Evolutionary conservation across 2,797 vertebrate genomes (phyloP).

Genomic region (Lepilemur ruficaudatus): DNA sequence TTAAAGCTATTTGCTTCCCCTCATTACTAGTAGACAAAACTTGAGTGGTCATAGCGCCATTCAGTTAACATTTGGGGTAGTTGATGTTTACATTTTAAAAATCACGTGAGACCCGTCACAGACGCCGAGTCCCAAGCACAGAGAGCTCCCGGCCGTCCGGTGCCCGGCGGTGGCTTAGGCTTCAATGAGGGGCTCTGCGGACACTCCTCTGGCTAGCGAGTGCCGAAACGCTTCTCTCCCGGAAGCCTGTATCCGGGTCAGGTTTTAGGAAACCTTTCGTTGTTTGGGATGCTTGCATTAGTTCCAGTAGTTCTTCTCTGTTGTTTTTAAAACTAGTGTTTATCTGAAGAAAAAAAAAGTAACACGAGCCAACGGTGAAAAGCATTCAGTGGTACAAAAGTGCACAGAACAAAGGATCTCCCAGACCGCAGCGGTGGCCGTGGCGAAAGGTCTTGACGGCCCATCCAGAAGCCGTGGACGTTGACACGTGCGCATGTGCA

Average conservation of each 20-base stretch:
- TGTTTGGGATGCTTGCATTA: neutral
- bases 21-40: neutral
- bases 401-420: neutral
- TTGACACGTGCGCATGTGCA: accelerated
- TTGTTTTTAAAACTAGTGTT: neutral
- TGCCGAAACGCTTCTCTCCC: neutral
- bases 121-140: neutral
- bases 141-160: neutral
- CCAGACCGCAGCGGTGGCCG: accelerated
- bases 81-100: neutral
- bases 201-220: neutral
- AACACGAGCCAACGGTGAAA: neutral
- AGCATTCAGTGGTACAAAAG: neutral
- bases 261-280: neutral
- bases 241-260: neutral
- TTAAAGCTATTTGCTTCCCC: neutral
- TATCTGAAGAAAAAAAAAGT: neutral
- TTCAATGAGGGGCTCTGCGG: neutral
- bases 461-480: too few relatives aligned
- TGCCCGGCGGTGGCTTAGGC: neutral
- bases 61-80: neutral
- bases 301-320: neutral
- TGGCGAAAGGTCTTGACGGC: accelerated
- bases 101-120: neutral
- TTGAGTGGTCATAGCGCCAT: neutral